These are phyloP conservation scores for Drosophila mulleri DNA, from an alignment of 2,888 invertebrate genomes.

Conservation along the genomic window DNA sequence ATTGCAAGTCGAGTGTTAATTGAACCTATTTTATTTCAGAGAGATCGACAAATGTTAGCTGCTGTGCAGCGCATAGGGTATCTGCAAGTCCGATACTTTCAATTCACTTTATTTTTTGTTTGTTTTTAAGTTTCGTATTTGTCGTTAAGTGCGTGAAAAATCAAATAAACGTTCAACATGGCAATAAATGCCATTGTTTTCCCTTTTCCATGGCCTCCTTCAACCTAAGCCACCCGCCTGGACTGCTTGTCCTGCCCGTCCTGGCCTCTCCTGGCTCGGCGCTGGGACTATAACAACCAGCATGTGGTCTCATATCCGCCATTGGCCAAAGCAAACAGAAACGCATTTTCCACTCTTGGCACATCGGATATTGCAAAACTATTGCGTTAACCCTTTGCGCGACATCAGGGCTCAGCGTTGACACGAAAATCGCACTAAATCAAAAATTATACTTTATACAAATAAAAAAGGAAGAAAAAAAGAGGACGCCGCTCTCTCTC, in stretches of 20 bases:
- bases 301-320: slow-evolving; percentile 81
- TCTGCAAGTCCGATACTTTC: not conserved
- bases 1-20: no score
- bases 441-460: slow-evolving; percentile 83
- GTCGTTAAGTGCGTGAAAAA: slow-evolving; percentile 30
- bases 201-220: slow-evolving; percentile 2
- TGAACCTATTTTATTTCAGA: no score
- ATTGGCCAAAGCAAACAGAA: slow-evolving; percentile 63
- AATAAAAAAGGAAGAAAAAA: slow-evolving; percentile 52
- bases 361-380: slow-evolving; percentile 74
- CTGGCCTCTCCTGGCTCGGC: no score
- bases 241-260: not conserved
- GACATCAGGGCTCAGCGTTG: slow-evolving; percentile 57
- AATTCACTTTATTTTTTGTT: not conserved
- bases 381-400: slow-evolving; percentile 70
- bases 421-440: slow-evolving; percentile 80
- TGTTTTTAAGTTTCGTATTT: slow-evolving; percentile 17
- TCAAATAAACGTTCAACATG: slow-evolving; percentile 29
- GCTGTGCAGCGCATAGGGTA: not conserved
- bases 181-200: slow-evolving; percentile 32
- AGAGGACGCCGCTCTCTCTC: slow-evolving; percentile 13
- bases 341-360: slow-evolving; percentile 48
- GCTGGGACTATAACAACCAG: slow-evolving; percentile 74
- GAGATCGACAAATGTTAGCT: no score
- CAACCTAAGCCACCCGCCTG: slow-evolving; percentile 32